Conservation (phyloP, 92 coral and sea anemone genomes). For the Paramuricea clavata region DNA sequence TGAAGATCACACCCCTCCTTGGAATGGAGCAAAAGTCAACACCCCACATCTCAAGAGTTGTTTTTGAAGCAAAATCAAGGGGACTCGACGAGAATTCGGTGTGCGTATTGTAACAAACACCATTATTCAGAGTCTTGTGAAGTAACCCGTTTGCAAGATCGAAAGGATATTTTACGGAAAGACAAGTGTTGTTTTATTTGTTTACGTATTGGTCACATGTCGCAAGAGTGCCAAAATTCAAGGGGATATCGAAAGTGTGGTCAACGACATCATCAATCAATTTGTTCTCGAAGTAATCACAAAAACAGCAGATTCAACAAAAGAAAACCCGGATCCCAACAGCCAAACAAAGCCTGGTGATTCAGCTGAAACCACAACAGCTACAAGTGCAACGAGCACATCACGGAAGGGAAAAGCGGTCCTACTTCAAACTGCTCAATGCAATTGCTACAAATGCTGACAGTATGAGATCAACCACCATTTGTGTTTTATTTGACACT, state of each 20-base stretch:
- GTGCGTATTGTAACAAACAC: conserved; percentile 8
- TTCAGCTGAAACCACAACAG: not conserved
- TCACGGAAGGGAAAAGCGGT: not conserved
- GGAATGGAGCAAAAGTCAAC: not conserved
- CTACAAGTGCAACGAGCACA: conserved; percentile 1
- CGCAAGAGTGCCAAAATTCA: conserved; percentile 12
- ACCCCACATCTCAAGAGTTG: not conserved
- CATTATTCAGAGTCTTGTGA: conserved; percentile 13
- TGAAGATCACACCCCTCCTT: not conserved
- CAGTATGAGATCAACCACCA: too few species aligned
- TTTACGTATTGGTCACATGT: conserved; percentile 2
- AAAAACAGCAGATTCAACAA: not conserved
- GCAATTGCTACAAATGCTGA: conserved; percentile 45
- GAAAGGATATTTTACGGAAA: conserved; percentile 19
- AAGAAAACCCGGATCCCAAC: not conserved
- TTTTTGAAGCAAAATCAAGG: conserved; percentile 7
- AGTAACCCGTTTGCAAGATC: not conserved
- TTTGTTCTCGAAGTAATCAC: not conserved
- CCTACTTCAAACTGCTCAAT: conserved; percentile 65
- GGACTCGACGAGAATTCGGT: not conserved
- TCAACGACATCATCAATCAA: not conserved
- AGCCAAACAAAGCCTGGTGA: not conserved
- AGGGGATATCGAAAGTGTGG: conserved; percentile 13
- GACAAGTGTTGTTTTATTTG: conserved; percentile 28
- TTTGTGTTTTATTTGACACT: too few species aligned